Percentiles rank a stretch among this genome's conserved stretches.
Conservation (phyloP, 2,113 vertebrate genomes). For the Forbesichthys agassizii region DNA sequence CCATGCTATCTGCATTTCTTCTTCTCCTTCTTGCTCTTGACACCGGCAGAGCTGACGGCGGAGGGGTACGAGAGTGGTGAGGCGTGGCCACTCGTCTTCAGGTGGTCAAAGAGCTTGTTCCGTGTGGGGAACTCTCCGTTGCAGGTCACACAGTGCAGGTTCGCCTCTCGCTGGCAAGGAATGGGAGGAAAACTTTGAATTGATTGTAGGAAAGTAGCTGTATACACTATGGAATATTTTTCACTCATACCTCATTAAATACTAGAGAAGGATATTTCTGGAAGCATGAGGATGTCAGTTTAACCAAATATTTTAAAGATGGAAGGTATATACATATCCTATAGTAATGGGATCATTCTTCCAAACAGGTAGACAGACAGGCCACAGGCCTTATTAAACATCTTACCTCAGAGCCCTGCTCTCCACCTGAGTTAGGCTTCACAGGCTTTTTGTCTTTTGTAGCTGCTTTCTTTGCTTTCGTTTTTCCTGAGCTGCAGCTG, state of each 20-base stretch:
- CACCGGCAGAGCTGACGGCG: conserved; percentile 36
- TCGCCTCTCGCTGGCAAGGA: conserved; percentile 73
- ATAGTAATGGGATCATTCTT: too few species aligned
- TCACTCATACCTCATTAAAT: too few species aligned
- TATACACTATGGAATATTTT: too few species aligned
- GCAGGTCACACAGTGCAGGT: conserved; percentile 84
- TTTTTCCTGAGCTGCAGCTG: conserved; percentile 75
- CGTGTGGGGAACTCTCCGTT: conserved; percentile 84
- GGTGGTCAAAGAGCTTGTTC: conserved; percentile 95
- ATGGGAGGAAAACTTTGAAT: background rate
- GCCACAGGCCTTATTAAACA: too few species aligned
- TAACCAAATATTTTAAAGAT: too few species aligned
- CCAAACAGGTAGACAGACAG: too few species aligned
- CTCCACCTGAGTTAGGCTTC: conserved; percentile 59
- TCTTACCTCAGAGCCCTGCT: conserved; percentile 71
- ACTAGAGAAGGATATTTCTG: too few species aligned
- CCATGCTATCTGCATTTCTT: conserved; percentile 81
- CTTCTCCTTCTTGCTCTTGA: conserved; percentile 86
- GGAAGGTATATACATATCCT: too few species aligned
- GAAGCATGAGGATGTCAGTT: too few species aligned
- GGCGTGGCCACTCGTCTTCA: conserved; percentile 89
- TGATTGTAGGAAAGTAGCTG: background rate
- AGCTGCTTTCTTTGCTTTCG: conserved; percentile 84
- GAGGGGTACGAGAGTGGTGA: conserved; percentile 67
- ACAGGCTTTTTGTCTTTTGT: conserved; percentile 84